Evolutionary conservation across 2,797 vertebrate genomes (phyloP), one percentile per base, ranked within the genome.

Genomic region (Silurus aristotelis): DNA sequence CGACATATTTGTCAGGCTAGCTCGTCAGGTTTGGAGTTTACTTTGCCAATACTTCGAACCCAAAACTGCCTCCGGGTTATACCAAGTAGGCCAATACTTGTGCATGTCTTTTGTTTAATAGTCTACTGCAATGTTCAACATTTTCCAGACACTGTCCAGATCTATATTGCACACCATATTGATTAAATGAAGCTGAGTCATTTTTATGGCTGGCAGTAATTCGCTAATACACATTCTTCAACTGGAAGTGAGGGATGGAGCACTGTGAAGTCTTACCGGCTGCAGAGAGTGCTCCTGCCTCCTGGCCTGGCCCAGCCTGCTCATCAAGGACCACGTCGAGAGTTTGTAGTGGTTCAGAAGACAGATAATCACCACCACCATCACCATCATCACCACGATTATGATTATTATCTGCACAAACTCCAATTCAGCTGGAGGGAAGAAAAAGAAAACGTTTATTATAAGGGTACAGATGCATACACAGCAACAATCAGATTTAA

Each of bases 351-450:
- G 96, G 93, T 95, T 97, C 88, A 97, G 94, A 92, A 97, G 93
- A 88, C 96, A 97, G 0, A 96, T 95, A 91, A 97, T 96, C 91
- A 96, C 95, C 87, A 97, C 95, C 86, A 97, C 96, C 95, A 96
- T 96, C 88, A 97, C 96, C 93, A 96, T 96, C 95, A 97, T 96
- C 88, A 97, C 96, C 91, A 96, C 94, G 87, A 96, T 96, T 86
- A 97, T 96, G 91, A 97, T 93, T 91, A 97, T 94, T 92, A 97
- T 97, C 95, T 97, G 96, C 90, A 97, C 96, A 89, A 97, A 97
- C 94, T 97, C 96, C 96, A 97, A 90, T 93, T 97, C 96, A 92
- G 96, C 96, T 97, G 94, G 67, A 94, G 92, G 58, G 83, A 68
- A 92, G 17, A 87, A n/a, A 20, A 2, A 83, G 10, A 64, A 64